Evolutionary conservation across 2,113 vertebrate species (phyloP).

Genomic region (Oncorhynchus kisutch): DNA sequence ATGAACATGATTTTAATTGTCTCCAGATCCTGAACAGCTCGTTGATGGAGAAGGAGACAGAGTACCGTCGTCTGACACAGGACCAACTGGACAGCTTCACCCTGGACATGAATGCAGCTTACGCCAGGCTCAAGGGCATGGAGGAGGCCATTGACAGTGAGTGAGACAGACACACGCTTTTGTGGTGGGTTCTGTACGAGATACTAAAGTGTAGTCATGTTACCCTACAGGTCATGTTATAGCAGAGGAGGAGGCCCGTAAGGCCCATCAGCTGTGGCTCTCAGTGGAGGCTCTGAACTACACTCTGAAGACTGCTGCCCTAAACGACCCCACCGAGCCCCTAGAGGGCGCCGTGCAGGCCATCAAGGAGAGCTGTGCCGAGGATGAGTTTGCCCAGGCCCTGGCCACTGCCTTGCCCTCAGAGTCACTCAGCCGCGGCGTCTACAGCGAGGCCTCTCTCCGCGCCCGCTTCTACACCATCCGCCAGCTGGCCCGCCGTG

Average conservation of each 20-base stretch:
- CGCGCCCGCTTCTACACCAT: slow-evolving; percentile 83
- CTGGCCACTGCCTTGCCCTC: slow-evolving; percentile 81
- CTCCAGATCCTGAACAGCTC: slow-evolving; percentile 82
- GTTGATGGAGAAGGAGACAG: slow-evolving; percentile 85
- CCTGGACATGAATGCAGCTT: slow-evolving; percentile 92
- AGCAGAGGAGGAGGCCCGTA: slow-evolving; percentile 89
- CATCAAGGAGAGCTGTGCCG: slow-evolving; percentile 75
- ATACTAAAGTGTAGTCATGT: neutral
- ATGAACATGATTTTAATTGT: neutral
- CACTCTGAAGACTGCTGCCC: slow-evolving; percentile 76
- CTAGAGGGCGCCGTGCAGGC: slow-evolving; percentile 78
- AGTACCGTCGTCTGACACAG: slow-evolving; percentile 85
- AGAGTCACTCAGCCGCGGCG: slow-evolving; percentile 83
- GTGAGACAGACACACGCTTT: slow-evolving; percentile 35
- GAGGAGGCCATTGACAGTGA: slow-evolving; percentile 96
- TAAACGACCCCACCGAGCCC: slow-evolving; percentile 77
- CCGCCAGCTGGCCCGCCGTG: slow-evolving; percentile 82
- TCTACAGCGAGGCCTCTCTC: slow-evolving; percentile 92
- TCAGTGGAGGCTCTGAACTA: slow-evolving; percentile 88
- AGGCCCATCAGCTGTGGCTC: slow-evolving; percentile 94
- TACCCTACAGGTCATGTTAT: slow-evolving; percentile 79
- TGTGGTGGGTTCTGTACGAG: too few species aligned
- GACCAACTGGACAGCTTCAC: slow-evolving; percentile 96
- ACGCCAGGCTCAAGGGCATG: slow-evolving; percentile 88
- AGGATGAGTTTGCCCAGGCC: slow-evolving; percentile 83